Evolutionary conservation across 2,888 invertebrate species (phyloP), one percentile per base, ranked within the genome.

Genomic region (Athrips mouffetella): DNA sequence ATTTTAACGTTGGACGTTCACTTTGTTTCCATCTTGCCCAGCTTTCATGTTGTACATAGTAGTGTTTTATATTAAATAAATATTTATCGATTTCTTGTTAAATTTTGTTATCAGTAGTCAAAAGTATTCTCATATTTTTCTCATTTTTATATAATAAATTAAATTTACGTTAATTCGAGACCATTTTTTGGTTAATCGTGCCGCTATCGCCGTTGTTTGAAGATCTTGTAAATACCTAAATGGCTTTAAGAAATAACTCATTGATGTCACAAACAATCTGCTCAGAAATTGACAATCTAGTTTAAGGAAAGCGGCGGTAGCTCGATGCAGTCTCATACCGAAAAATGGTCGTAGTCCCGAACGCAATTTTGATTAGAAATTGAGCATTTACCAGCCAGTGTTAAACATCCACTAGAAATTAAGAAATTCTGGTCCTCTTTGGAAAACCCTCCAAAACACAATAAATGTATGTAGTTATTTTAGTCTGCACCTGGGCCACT

Each of bases 341-440:
- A 57, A 59, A 27, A 55, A 62, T 65, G 65, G 63, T 73, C 67
- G 70, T 70, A 70, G 63, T 68, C 76, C 75, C 73, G 75, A 77
- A 77, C 73, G 72, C 73, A 65, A 61, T 71, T 71, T 68, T 70
- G 70, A 73, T 76, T 71, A 67, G 70, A 70, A 67, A 71, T 63
- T 74, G 75, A 75, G 78, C 76, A 71, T 74, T 76, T 76, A 72
- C 85, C 86, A 84, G 87, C 87, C 87, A 85, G 80, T 81, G 72
- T 74, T 74, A 71, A 73, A 79, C 81, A 86, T 86, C 86, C 86
- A 86, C 73, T 88, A 86, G 86, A 65, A n/a, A 70, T 66, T 84
- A 86, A 84, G 84, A 61, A 62, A 70, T 70, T 79, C 80, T 80
- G 81, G 79, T 85, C 84, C 81, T 78, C 68, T 78, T 78, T 72